These are phyloP conservation scores for Syndactyla subalaris DNA, from an alignment of 2,797 vertebrate species.

Conservation along the genomic window DNA sequence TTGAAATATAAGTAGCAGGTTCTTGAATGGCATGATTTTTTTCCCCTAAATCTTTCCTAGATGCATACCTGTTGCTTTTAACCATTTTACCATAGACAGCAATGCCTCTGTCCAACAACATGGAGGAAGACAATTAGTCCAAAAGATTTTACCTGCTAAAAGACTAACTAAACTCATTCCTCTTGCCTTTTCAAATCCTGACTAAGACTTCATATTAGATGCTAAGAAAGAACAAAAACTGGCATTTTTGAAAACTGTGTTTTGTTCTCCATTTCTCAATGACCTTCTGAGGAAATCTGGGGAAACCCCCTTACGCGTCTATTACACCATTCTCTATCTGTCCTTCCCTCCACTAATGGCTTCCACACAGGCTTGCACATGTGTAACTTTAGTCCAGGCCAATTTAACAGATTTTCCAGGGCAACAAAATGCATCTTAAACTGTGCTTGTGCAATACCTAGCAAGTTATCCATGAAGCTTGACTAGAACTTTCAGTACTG, in stretches of 20 bases:
- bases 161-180: not conserved
- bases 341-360: not conserved
- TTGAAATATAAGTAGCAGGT: not conserved
- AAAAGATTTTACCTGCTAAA: not conserved
- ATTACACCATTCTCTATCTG: not conserved
- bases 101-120: not conserved
- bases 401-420: not conserved
- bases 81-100: not conserved
- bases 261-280: not conserved
- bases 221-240: not conserved
- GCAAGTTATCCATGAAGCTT: not conserved
- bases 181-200: not conserved
- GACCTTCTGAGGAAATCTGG: not conserved
- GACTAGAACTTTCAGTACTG: not conserved
- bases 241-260: not conserved
- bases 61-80: not conserved
- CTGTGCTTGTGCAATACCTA: not conserved
- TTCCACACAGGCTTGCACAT: not conserved
- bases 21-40: not conserved
- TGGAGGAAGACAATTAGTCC: not conserved
- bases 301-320: not conserved
- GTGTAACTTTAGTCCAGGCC: not conserved
- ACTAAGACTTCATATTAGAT: not conserved
- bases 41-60: fast-evolving
- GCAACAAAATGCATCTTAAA: not conserved